A percentile compares a stretch with the other conserved stretches of the same genome.
These are phyloP conservation scores for Phrynocephalus forsythii DNA, from an alignment of 2,797 vertebrate genomes.

Conservation along the genomic window DNA sequence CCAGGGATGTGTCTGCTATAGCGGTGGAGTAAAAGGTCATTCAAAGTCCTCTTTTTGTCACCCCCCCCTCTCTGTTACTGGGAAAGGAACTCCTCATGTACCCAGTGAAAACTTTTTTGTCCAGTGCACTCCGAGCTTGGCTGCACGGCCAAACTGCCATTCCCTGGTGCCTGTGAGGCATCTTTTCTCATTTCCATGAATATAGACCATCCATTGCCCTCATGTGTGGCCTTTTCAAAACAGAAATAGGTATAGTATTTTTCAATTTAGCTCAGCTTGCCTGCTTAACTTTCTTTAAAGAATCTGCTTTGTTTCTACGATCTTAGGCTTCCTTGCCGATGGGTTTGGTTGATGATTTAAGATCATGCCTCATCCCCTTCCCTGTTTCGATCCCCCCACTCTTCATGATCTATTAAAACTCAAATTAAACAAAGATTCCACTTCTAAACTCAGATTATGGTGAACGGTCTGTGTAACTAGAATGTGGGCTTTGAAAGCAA, in stretches of 20 bases:
- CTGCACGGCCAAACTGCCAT: conserved; percentile 57
- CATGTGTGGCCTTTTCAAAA: conserved; percentile 10
- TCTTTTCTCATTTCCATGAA: conserved; percentile 47
- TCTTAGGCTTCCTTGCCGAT: conserved; percentile 53
- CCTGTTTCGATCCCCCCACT: conserved; percentile 55
- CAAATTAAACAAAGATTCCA: conserved; percentile 74
- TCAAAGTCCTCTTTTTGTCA: conserved; percentile 46
- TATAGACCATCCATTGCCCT: conserved; percentile 2
- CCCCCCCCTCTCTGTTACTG: conserved; percentile 38
- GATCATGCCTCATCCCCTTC: conserved; percentile 51
- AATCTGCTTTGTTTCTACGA: conserved; percentile 42
- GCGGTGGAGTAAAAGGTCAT: conserved; percentile 54
- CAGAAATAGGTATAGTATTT: conserved; percentile 50
- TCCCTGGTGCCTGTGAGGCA: conserved; percentile 53
- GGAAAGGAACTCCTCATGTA: conserved; percentile 51
- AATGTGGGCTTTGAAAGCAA: conserved; percentile 69
- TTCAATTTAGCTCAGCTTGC: conserved; percentile 47
- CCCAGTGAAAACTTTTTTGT: conserved; percentile 62
- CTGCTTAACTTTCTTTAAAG: conserved; percentile 33
- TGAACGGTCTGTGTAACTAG: conserved; percentile 66
- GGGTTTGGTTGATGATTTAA: conserved; percentile 60
- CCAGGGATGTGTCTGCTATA: conserved; percentile 38
- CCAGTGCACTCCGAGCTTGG: conserved; percentile 50
- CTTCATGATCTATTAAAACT: conserved; percentile 64
- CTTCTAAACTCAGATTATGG: conserved; percentile 67